A percentile compares a stretch with the other conserved stretches of the same genome.
These are phyloP conservation scores for Parelbella ahira DNA, from an alignment of 2,888 invertebrate genomes.

Conservation along the genomic window DNA sequence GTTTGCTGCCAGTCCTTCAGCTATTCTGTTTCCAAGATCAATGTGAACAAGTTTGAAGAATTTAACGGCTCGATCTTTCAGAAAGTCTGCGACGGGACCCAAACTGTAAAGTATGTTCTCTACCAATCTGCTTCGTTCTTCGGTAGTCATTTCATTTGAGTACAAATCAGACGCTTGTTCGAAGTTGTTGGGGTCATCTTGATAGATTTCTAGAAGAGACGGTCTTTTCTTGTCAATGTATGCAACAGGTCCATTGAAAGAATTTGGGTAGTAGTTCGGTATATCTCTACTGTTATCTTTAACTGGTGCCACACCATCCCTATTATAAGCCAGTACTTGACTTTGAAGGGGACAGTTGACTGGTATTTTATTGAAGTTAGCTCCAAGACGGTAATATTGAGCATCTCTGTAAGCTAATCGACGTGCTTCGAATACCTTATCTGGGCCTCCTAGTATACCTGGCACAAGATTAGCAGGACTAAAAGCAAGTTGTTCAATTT, in stretches of 20 bases:
- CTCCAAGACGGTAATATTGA: constrained; percentile 89
- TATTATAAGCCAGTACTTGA: constrained; percentile 85
- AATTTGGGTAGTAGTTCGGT: constrained; percentile 96
- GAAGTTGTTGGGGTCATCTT: constrained; percentile 92
- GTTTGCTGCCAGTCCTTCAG: constrained; percentile 53
- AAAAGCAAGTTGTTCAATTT: constrained; percentile 93
- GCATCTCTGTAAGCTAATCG: constrained; percentile 92
- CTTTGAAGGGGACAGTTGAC: constrained; percentile 93
- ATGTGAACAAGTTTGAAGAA: constrained; percentile 87
- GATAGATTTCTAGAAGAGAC: constrained; percentile 69
- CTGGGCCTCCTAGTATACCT: constrained; percentile 92
- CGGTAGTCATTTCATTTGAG: constrained; percentile 85
- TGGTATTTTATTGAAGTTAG: constrained; percentile 92
- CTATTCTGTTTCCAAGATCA: constrained; percentile 84
- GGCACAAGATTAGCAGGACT: constrained; percentile 91
- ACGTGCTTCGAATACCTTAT: constrained; percentile 91
- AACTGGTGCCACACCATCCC: constrained; percentile 88
- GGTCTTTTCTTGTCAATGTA: constrained; percentile 78
- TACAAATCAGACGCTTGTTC: constrained; percentile 89
- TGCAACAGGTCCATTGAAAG: constrained; percentile 89
- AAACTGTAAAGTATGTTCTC: constrained; percentile 88
- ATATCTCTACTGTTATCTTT: constrained; percentile 88
- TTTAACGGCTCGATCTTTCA: constrained; percentile 88
- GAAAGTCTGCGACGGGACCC: constrained; percentile 80
- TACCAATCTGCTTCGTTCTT: constrained; percentile 84